A percentile compares a stretch with the other conserved stretches of the same genome.
These are phyloP conservation scores for Drosophila sp. DNA, from an alignment of 1,140 invertebrate genomes.

Conservation along the genomic window DNA sequence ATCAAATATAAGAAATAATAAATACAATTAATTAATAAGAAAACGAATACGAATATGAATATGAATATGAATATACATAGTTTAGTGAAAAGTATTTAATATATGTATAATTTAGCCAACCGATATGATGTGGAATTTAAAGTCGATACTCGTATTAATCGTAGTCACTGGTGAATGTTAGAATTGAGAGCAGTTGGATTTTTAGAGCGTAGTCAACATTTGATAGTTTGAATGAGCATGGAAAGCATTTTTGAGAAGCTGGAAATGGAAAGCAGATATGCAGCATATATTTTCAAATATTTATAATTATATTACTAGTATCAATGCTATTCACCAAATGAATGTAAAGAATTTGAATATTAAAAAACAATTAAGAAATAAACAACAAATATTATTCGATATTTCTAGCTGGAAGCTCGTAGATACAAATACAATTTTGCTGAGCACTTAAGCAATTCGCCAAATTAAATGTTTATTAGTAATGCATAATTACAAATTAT, in stretches of 20 bases:
- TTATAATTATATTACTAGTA: constrained; percentile 13
- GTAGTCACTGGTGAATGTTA: not conserved
- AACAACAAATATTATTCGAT: constrained; percentile 8
- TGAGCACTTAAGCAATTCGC: constrained; percentile 57
- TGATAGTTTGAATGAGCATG: constrained; percentile 1
- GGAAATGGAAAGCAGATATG: constrained; percentile 27
- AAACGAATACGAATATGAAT: constrained; percentile 3
- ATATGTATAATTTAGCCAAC: constrained; percentile 17
- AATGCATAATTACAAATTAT: constrained; percentile 20
- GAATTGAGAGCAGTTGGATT: constrained; percentile 20
- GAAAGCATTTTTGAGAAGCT: constrained; percentile 1
- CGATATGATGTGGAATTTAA: not conserved
- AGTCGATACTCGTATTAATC: not conserved
- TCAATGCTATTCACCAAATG: constrained; percentile 44
- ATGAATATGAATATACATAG: constrained; percentile 8
- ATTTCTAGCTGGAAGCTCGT: constrained; percentile 3
- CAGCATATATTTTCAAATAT: constrained; percentile 19
- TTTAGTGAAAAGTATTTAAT: constrained; percentile 24
- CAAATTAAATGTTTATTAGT: constrained; percentile 22
- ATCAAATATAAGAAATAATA: constrained; percentile 24
- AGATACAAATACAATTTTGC: constrained; percentile 58
- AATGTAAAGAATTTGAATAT: constrained; percentile 31
- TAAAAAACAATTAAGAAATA: not conserved
- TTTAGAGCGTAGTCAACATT: constrained; percentile 35
- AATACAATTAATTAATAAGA: constrained; percentile 23